Evolutionary conservation across 1,140 invertebrate genomes (phyloP).

Genomic region (Hyles vespertilio): DNA sequence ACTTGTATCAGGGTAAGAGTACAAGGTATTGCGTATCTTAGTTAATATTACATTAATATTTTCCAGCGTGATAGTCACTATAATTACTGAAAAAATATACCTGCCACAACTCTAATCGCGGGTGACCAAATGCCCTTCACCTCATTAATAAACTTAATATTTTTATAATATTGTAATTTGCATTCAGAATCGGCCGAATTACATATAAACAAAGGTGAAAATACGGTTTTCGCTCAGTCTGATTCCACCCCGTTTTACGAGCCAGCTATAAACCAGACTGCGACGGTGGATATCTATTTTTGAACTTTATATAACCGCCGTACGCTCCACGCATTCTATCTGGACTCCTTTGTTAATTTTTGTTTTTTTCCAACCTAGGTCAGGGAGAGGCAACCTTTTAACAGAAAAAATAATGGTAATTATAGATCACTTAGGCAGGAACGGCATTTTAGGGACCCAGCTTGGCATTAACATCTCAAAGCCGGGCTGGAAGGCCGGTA

Average conservation of each 20-base stretch:
- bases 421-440: too few relatives aligned
- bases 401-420: too few relatives aligned
- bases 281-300: slow-evolving; percentile 49
- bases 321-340: slow-evolving; percentile 32
- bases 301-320: slow-evolving; percentile 52
- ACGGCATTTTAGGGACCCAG: too few relatives aligned
- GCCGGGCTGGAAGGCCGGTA: too few relatives aligned
- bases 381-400: too few relatives aligned
- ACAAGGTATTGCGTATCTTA: too few relatives aligned
- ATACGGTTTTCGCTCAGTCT: slow-evolving; percentile 31
- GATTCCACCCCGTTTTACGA: slow-evolving; percentile 38
- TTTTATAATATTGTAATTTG: neutral
- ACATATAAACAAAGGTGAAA: slow-evolving; percentile 38
- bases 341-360: slow-evolving; percentile 20
- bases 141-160: neutral
- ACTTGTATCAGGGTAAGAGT: too few relatives aligned
- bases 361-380: neutral
- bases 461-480: too few relatives aligned
- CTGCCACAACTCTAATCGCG: too few relatives aligned
- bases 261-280: slow-evolving; percentile 43
- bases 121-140: neutral
- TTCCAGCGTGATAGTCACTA: too few relatives aligned
- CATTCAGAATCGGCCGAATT: slow-evolving; percentile 17
- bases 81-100: too few relatives aligned
- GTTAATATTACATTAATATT: too few relatives aligned